Evolutionary conservation across 2,888 invertebrate species (phyloP), one percentile per base, ranked within the genome.

Genomic region (Clostera curtula): DNA sequence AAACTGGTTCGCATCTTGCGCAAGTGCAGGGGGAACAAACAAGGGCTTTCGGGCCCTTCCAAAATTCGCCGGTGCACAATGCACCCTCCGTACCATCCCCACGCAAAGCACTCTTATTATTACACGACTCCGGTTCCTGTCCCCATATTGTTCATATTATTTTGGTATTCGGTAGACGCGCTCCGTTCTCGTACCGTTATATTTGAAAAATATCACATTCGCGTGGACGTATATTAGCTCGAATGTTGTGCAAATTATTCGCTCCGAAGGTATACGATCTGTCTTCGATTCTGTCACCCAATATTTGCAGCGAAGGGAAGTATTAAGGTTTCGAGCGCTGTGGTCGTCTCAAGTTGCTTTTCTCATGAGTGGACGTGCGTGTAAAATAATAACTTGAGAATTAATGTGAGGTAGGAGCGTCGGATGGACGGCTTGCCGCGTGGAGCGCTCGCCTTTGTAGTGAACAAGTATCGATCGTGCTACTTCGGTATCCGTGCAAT

Each of bases 291-390:
- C 68, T 80, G 83, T 80, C 79, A 83, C 77, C 67, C 69, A 73
- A 83, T 82, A 82, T 83, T 73, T 74, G 73, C 72, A 79, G 63
- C 71, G 76, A 79, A 82, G 80, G 82, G 82, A 80, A 80, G 82
- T 82, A 82, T 74, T 83, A 80, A 80, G 83, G 83, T 82, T 82
- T 83, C 82, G 77, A 73, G 64, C 76, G 67, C 64, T 83, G 82
- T 75, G 83, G 83, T 83, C 82, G 79, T 80, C 76, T 83, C 83
- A 69, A 55, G 77, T 83, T 82, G 74, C 83, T 79, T 83, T 83
- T 83, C 83, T 82, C 83, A 82, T 82, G 83, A 80, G 79, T 82
- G 80, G 76, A 80, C 76, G 72, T 75, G 74, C 72, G 69, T 77
- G 80, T 79, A 79, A 79, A 80, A 69, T 82, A 76, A 83, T 82